These are phyloP conservation scores for Syngnathoides biaculeatus DNA, from an alignment of 2,113 vertebrate genomes.

Conservation along the genomic window DNA sequence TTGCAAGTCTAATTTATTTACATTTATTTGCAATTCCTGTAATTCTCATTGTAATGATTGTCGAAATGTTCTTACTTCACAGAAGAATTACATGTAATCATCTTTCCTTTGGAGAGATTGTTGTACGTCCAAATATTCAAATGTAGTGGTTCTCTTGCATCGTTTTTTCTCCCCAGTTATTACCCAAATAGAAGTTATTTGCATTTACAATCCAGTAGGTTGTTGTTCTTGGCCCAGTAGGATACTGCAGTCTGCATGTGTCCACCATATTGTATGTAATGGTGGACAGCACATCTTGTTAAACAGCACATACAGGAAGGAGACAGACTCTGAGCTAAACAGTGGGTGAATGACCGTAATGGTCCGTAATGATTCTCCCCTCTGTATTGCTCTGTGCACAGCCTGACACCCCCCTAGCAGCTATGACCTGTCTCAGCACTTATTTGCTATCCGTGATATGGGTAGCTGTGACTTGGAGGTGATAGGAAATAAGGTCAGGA, in stretches of 20 bases:
- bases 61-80: too few species aligned
- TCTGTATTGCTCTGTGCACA: slow-evolving; percentile 31
- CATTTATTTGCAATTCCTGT: too few species aligned
- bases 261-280: not conserved
- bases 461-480: slow-evolving; percentile 14
- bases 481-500: slow-evolving; percentile 24
- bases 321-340: slow-evolving; percentile 36
- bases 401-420: slow-evolving; percentile 26
- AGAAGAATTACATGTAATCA: too few species aligned
- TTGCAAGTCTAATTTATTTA: too few species aligned
- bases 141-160: not conserved
- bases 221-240: not conserved
- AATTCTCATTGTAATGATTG: too few species aligned
- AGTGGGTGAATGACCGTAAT: slow-evolving; percentile 51
- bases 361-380: slow-evolving; percentile 58
- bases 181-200: not conserved
- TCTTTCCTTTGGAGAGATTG: not conserved
- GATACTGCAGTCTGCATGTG: not conserved
- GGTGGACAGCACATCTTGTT: slow-evolving; percentile 14
- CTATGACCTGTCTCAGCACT: slow-evolving; percentile 42
- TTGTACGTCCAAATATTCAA: not conserved
- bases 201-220: too few species aligned
- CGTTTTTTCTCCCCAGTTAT: not conserved
- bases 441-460: slow-evolving; percentile 38
- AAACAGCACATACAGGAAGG: slow-evolving; percentile 33